Base-by-base conservation (phyloP, 2,113 vertebrate genomes). In the Psephotus haematonotus region DNA sequence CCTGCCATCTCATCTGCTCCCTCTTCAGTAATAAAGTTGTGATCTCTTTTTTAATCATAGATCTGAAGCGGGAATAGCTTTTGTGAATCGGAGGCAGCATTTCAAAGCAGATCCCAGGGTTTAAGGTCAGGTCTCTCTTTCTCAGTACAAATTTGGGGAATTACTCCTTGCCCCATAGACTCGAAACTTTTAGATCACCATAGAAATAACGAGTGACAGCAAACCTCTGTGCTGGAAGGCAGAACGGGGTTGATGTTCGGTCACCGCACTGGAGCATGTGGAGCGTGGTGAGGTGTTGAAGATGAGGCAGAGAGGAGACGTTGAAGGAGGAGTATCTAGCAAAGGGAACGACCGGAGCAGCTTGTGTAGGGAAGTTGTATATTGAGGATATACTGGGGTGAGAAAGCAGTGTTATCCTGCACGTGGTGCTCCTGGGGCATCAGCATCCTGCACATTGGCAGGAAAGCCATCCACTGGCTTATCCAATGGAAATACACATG, bases 21-120 rank as follows among this genome's bases (percentile, higher is more conserved):
- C 94, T 90, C 96, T 96, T 95, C 96, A 78, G 97, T 94, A 96
- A 97, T 96, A 95, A 97, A 97, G 95, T 93, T 96, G 96, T 94
- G 96, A 96, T 97, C 94, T 93, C 94, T 88, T 69, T 93, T 94
- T 95, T 94, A 92, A 95, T 95, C 94, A 17, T 24, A 80, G 92
- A 93, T 62, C 69, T 31, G 97, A 90, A 76, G 70, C 43, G 2
- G 37, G 95, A 76, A 12, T 53, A 63, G 89, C 79, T 65, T 24
- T 49, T 57, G 81, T 71, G 92, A 92, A 55, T 24, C 23, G n/a
- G 94, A 70, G 83, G 16, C 68, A 44, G 50, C 76, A 2, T 69
- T 83, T 94, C 28, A 53, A 87, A 88, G 71, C 65, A 79, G 84
- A 79, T 72, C 13, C 63, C 2, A 6, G 22, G 28, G 89, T 88